These are phyloP conservation scores for Nemotelus pantherinus DNA, from an alignment of 2,888 invertebrate genomes.

Conservation along the genomic window DNA sequence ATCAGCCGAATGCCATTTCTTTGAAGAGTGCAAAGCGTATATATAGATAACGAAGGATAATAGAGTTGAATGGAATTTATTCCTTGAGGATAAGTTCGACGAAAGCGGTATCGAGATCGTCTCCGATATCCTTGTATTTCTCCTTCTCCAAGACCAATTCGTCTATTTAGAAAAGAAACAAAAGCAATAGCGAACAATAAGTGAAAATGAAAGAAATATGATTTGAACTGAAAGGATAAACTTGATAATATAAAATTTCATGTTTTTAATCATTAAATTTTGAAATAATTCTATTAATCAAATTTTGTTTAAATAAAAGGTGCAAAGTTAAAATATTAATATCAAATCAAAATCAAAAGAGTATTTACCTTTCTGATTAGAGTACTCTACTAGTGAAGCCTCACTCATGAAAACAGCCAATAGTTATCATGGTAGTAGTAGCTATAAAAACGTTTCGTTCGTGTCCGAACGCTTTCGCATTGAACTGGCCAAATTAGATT, in stretches of 20 bases:
- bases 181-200: constrained; percentile 49
- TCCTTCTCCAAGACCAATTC: constrained; percentile 97
- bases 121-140: constrained; percentile 99
- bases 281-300: background rate
- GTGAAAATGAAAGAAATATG: constrained; percentile 29
- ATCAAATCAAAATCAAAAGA: constrained; percentile 28
- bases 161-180: constrained; percentile 70
- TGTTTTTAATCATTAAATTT: constrained; percentile 8
- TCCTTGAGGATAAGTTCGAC: constrained; percentile 88
- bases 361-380: constrained; percentile 41
- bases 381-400: constrained; percentile 32
- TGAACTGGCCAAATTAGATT: background rate
- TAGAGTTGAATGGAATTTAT: constrained; percentile 61
- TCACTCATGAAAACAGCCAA: constrained; percentile 39
- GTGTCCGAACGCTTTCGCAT: constrained; percentile 1
- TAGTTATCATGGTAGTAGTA: background rate
- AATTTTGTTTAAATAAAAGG: constrained; percentile 1
- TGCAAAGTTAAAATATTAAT: constrained; percentile 32
- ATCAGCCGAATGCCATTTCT: constrained; percentile 13
- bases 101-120: constrained; percentile 99
- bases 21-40: constrained; percentile 20
- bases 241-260: constrained; percentile 43
- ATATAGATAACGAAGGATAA: constrained; percentile 10
- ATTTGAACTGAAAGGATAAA: constrained; percentile 48
- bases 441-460: background rate